A percentile compares a stretch with the other conserved stretches of the same genome.
Conservation (phyloP, 2,113 vertebrate genomes). For the Spea bombifrons region DNA sequence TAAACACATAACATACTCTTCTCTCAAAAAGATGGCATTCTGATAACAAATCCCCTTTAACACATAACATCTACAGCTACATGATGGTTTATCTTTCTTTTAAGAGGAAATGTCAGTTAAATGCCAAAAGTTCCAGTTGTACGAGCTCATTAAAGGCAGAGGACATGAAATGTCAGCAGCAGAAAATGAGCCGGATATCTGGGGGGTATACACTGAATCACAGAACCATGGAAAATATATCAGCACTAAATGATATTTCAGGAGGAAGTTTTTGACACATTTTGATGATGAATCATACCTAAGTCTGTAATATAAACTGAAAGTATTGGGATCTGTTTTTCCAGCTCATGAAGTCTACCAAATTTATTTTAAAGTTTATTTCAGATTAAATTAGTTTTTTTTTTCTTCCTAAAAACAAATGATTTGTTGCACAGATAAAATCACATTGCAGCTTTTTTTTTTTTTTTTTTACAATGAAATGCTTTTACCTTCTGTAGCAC, state of each 20-base stretch:
- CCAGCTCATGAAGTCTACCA: neutral
- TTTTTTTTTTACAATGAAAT: too few relatives aligned
- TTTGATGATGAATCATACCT: constrained; percentile 21
- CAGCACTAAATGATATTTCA: constrained; percentile 39
- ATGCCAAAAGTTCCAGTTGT: constrained; percentile 43
- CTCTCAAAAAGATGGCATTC: neutral
- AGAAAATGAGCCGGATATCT: constrained; percentile 43
- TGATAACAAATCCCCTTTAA: constrained; percentile 26
- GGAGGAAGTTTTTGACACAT: constrained; percentile 19
- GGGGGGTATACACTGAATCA: constrained; percentile 33
- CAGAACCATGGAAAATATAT: constrained; percentile 37
- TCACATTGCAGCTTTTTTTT: too few relatives aligned
- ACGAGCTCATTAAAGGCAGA: constrained; percentile 42
- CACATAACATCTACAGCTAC: constrained; percentile 14
- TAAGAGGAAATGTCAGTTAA: constrained; percentile 47
- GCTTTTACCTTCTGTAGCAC: too few relatives aligned
- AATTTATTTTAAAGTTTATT: constrained; percentile 8
- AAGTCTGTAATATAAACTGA: constrained; percentile 5
- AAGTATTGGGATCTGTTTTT: neutral
- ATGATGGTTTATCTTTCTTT: constrained; percentile 37
- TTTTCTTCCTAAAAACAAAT: too few relatives aligned
- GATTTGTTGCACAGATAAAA: too few relatives aligned
- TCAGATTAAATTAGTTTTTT: neutral
- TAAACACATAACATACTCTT: too few relatives aligned
- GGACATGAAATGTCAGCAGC: constrained; percentile 45